Conservation (phyloP, 2,797 vertebrate genomes). For the Merluccius polli region DNA sequence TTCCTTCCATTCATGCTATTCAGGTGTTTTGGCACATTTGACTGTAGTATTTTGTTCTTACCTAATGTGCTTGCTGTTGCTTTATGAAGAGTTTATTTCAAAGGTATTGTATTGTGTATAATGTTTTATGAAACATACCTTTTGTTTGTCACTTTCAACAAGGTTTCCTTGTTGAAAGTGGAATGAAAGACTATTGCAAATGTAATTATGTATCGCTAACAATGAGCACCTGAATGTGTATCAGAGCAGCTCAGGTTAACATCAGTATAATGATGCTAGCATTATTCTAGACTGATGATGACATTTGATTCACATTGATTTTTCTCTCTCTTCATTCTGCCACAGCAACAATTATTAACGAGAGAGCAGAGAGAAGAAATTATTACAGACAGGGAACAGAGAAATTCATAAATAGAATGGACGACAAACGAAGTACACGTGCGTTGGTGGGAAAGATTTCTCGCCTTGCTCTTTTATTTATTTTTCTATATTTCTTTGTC, state of each 20-base stretch:
- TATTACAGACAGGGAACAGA: background rate
- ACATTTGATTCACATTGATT: background rate
- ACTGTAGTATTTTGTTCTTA: no score
- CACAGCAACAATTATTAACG: background rate
- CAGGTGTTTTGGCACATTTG: no score
- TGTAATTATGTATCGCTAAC: background rate
- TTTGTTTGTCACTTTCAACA: no score
- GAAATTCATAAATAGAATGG: background rate
- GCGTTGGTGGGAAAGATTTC: background rate
- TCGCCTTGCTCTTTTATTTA: background rate
- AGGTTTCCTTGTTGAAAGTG: no score
- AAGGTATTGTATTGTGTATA: no score
- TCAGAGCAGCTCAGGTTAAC: background rate
- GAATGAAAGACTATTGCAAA: background rate
- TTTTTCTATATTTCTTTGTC: background rate
- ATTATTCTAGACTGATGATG: background rate
- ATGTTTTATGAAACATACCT: no score
- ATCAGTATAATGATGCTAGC: background rate
- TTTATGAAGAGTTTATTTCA: no score
- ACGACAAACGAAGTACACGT: background rate
- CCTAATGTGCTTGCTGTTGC: no score
- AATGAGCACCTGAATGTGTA: background rate
- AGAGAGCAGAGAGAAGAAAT: background rate
- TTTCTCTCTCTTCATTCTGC: background rate
- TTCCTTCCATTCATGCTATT: no score